Base-by-base conservation (phyloP, 2,113 vertebrate genomes). In the Peromyscus leucopus region DNA sequence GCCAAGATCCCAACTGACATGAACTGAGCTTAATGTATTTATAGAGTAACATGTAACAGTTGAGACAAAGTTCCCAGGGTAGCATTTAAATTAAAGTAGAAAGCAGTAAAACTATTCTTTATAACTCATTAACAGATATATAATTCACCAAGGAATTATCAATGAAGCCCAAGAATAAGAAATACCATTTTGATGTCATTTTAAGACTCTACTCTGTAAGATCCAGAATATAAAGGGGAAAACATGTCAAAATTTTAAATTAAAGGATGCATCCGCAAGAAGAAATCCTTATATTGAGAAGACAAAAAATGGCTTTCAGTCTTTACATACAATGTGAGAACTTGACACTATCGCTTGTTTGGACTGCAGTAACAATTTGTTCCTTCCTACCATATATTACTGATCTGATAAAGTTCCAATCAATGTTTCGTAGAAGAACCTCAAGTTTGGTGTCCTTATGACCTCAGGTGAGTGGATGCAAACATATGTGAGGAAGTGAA, bases 91-190 rank as follows among this genome's bases (percentile, higher is more conserved):
- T 8, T 88, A 80, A 95, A 96, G 39, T 61, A 88, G 28, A 88
- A 94, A 93, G 74, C 13, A 93, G 19, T 12, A 91, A 92, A 96
- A 65, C 0, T 5, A 82, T 86, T 76, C 7, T 83, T 91, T 91
- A 39, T 86, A 67, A 85, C 63, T 91, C 75, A 92, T 75, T 92
- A 72, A 67, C 31, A 96, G 57, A 82, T 76, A 89, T 55, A 88
- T 59, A 92, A 83, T 84, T 88, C 69, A 94, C 19, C 42, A 90
- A 78, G 15, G 42, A 39, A 4, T 91, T 94, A 80, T 8, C 48
- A 92, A 7, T 92, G 59, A 96, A 94, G 8, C 21, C 76, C 55
- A 94, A 90, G 3, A 78, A 67, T 28, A 90, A 16, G 26, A 96
- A 94, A 90, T 65, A 76, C 1, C n/a, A 75, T 63, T 90, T 67